A percentile compares a stretch with the other conserved stretches of the same genome.
Conservation (phyloP, 2,113 vertebrate genomes). For the Coturnix japonica region DNA sequence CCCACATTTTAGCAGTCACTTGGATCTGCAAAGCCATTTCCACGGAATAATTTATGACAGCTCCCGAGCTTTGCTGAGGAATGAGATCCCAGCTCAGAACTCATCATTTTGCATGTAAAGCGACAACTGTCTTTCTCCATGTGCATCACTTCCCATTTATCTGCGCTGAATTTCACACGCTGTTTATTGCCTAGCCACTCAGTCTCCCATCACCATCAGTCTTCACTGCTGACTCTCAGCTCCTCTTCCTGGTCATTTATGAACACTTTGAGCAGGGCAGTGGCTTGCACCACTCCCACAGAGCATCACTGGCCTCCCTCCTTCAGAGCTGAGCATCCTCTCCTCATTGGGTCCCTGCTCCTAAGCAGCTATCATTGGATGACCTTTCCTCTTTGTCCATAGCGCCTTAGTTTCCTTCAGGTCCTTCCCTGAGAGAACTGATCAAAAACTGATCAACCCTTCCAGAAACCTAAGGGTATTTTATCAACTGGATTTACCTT, state of each 20-base stretch:
- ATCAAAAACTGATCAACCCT: constrained; percentile 30
- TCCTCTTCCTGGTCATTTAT: not conserved
- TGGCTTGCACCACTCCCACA: not conserved
- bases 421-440: not conserved
- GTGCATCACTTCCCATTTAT: not conserved
- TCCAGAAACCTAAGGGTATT: constrained; percentile 12
- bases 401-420: not conserved
- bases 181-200: not conserved
- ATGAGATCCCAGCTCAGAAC: not conserved
- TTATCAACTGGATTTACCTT: constrained; percentile 24
- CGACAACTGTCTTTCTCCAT: not conserved
- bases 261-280: not conserved
- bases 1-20: not conserved
- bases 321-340: accelerated
- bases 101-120: not conserved
- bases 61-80: not conserved
- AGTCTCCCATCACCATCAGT: not conserved
- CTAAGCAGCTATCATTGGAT: not conserved
- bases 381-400: not conserved
- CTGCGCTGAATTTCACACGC: not conserved
- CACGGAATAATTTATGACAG: not conserved
- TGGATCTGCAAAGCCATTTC: not conserved
- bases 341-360: not conserved
- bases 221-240: not conserved
- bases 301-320: not conserved